These are phyloP conservation scores for Sebastiscus tertius DNA, from an alignment of 2,797 vertebrate species.

Conservation along the genomic window DNA sequence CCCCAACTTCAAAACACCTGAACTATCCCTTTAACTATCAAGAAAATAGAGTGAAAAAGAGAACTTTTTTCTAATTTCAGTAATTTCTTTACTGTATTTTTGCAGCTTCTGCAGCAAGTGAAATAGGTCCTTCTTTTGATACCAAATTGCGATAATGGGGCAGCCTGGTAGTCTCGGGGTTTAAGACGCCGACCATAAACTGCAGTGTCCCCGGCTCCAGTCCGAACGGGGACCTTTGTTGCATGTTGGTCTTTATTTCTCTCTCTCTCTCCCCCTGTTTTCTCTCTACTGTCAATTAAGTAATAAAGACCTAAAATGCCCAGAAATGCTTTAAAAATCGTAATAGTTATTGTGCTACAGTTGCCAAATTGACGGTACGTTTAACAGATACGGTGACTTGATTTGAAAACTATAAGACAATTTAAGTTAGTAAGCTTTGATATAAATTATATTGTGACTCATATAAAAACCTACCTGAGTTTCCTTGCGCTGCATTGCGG, in stretches of 20 bases:
- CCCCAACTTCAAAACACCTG: too few species aligned
- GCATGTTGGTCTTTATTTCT: background rate
- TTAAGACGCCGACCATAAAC: background rate
- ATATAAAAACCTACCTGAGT: conserved; percentile 34
- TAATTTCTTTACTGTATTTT: too few species aligned
- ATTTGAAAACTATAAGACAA: background rate
- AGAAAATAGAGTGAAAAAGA: too few species aligned
- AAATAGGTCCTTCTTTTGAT: background rate
- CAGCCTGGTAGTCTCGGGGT: background rate
- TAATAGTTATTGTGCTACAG: background rate
- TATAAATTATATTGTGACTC: background rate
- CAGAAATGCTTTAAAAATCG: background rate
- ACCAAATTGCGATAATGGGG: background rate
- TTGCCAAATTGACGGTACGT: background rate
- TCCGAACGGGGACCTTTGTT: background rate
- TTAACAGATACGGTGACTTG: background rate
- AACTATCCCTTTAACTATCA: too few species aligned
- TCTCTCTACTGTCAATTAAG: background rate
- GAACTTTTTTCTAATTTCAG: too few species aligned
- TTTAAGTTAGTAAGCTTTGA: background rate
- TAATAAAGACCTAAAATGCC: background rate
- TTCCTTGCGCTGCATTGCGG: background rate
- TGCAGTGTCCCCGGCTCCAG: background rate
- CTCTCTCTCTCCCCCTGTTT: background rate
- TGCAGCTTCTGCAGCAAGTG: too few species aligned